phyloP scores from a whole-genome alignment of 2,888 invertebrate genomes.

The Romanomermis culicivorax region DNA sequence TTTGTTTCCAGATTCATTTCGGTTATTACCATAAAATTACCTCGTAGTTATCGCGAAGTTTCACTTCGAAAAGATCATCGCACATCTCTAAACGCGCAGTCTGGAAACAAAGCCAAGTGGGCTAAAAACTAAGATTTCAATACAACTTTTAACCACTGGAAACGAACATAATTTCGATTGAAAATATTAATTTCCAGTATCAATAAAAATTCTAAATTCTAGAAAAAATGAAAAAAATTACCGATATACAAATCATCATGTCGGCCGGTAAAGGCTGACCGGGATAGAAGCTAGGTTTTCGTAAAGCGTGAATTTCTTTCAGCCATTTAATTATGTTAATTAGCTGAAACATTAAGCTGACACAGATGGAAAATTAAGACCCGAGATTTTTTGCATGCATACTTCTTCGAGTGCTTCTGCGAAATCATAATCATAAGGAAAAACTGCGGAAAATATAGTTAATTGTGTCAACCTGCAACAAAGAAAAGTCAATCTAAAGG shows the following conservation, averaged over 20 bases:
- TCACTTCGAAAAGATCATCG: slow-evolving; percentile 95
- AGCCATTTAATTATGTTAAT: slow-evolving; percentile 84
- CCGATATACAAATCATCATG: slow-evolving; percentile 55
- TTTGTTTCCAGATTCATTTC: no score
- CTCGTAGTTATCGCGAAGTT: slow-evolving; percentile 80
- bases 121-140: no score
- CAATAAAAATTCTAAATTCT: no score
- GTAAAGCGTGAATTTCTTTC: slow-evolving; percentile 51
- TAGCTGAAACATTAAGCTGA: slow-evolving; percentile 22
- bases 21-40: slow-evolving; percentile 16
- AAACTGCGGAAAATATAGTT: slow-evolving; percentile 11
- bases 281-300: slow-evolving; percentile 43
- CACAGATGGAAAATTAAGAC: neutral
- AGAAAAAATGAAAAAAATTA: slow-evolving; percentile 11
- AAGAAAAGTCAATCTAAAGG: no score
- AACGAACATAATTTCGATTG: no score
- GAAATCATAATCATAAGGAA: slow-evolving; percentile 33
- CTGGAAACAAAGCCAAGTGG: slow-evolving; percentile 33
- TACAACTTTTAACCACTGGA: no score
- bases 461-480: neutral
- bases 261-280: slow-evolving; percentile 61
- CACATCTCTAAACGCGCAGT: slow-evolving; percentile 72
- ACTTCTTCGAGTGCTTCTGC: slow-evolving; percentile 31
- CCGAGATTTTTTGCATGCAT: no score
- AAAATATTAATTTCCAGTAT: no score